A percentile compares a stretch with the other conserved stretches of the same genome.
These are phyloP conservation scores for Antechinus flavipes DNA, from an alignment of 2,113 vertebrate genomes.

Conservation along the genomic window DNA sequence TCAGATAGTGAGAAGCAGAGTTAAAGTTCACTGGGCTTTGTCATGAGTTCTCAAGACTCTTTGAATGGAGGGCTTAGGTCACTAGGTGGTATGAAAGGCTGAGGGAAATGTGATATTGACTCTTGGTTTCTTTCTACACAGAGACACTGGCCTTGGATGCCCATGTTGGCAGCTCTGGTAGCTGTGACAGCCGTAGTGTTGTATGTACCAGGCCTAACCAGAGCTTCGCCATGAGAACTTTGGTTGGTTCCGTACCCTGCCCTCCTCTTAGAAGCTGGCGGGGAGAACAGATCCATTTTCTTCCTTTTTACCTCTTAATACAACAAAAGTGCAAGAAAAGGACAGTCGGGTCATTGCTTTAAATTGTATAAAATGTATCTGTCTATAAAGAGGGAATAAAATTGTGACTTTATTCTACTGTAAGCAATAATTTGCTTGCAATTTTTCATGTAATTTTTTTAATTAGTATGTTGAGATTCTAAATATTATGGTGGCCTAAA, in stretches of 20 bases:
- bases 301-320: conserved; percentile 91
- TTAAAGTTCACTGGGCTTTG: conserved; percentile 58
- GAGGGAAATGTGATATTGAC: conserved; percentile 85
- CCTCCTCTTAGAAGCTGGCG: conserved; percentile 90
- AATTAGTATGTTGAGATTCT: conserved; percentile 89
- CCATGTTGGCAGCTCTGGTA: conserved; percentile 97
- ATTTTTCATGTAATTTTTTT: conserved; percentile 89
- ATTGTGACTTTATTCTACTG: conserved; percentile 92
- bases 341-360: conserved; percentile 91
- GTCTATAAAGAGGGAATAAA: conserved; percentile 97
- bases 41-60: conserved; percentile 78
- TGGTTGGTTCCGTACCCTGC: conserved; percentile 88
- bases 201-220: conserved; percentile 94
- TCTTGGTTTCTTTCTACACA: conserved; percentile 89
- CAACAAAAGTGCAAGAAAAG: conserved; percentile 87
- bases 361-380: conserved; percentile 97
- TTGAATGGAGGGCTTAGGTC: conserved; percentile 78
- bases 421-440: conserved; percentile 93
- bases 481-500: conserved; percentile 90
- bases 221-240: conserved; percentile 92
- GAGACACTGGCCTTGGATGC: conserved; percentile 99
- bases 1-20: conserved; percentile 44
- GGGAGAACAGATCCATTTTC: conserved; percentile 87
- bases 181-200: conserved; percentile 96
- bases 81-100: conserved; percentile 74